Evolutionary conservation across 2,888 invertebrate genomes (phyloP).

Genomic region (Tortricodes alternella): DNA sequence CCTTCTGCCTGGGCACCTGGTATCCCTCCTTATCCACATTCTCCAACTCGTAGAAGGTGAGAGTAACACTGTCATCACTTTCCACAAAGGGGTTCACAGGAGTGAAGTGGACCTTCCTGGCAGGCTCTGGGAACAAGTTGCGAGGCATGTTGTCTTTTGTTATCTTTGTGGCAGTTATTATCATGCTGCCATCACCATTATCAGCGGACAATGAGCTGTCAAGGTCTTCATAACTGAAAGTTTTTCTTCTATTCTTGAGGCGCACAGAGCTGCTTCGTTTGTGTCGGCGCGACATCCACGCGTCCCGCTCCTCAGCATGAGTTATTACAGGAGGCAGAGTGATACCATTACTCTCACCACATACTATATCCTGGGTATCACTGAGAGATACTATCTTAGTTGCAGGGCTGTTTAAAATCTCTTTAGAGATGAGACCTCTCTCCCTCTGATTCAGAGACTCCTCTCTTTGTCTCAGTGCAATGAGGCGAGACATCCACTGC

Average conservation of each 20-base stretch:
- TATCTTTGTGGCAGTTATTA: constrained; percentile 79
- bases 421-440: constrained; percentile 68
- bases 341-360: constrained; percentile 62
- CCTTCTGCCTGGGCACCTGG: constrained; percentile 47
- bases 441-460: constrained; percentile 78
- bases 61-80: constrained; percentile 76
- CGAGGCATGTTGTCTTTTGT: constrained; percentile 74
- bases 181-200: constrained; percentile 77
- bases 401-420: constrained; percentile 68
- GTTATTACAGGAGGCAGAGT: constrained; percentile 66
- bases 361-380: constrained; percentile 41
- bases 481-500: constrained; percentile 82
- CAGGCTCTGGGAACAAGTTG: constrained; percentile 66
- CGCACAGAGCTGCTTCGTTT: constrained; percentile 56
- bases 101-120: constrained; percentile 76
- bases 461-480: constrained; percentile 77
- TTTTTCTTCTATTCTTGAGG: constrained; percentile 56
- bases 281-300: constrained; percentile 53
- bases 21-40: constrained; percentile 54
- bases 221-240: constrained; percentile 77
- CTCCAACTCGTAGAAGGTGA: constrained; percentile 76
- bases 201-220: constrained; percentile 84
- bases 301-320: constrained; percentile 41
- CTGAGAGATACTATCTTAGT: constrained; percentile 54
- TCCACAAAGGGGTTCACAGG: constrained; percentile 72